These are phyloP conservation scores for Caracal caracal DNA, from an alignment of 2,113 vertebrate genomes.

Conservation along the genomic window DNA sequence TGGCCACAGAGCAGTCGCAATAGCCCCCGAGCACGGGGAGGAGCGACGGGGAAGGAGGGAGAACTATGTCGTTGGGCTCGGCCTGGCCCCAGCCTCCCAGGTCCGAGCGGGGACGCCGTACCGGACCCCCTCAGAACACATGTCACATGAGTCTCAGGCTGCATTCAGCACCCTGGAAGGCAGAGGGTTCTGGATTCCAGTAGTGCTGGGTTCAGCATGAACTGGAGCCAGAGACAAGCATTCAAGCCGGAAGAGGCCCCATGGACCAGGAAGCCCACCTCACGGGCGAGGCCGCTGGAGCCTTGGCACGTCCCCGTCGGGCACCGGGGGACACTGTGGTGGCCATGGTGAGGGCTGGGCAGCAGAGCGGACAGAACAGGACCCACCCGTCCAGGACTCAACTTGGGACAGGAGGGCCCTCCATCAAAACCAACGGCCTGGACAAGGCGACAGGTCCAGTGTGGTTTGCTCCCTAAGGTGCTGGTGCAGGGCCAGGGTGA, in stretches of 20 bases:
- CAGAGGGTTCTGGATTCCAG: background rate
- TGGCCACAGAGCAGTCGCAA: too few species aligned
- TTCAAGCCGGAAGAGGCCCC: background rate
- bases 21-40: background rate
- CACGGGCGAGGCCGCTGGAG: accelerated
- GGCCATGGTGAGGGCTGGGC: background rate
- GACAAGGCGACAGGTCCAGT: accelerated
- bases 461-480: background rate
- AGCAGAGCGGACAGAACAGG: background rate
- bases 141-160: background rate
- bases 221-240: background rate
- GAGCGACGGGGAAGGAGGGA: background rate
- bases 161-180: background rate
- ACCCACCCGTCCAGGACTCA: background rate
- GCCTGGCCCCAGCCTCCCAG: background rate
- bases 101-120: too few species aligned
- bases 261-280: background rate
- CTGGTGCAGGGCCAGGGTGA: background rate
- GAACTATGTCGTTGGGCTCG: background rate
- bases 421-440: background rate
- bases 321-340: background rate
- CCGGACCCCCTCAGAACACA: background rate
- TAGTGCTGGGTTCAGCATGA: background rate
- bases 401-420: background rate
- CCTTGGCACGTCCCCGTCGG: accelerated